Base-by-base conservation (phyloP, 2,797 vertebrate genomes). In the Antennarius maculatus region DNA sequence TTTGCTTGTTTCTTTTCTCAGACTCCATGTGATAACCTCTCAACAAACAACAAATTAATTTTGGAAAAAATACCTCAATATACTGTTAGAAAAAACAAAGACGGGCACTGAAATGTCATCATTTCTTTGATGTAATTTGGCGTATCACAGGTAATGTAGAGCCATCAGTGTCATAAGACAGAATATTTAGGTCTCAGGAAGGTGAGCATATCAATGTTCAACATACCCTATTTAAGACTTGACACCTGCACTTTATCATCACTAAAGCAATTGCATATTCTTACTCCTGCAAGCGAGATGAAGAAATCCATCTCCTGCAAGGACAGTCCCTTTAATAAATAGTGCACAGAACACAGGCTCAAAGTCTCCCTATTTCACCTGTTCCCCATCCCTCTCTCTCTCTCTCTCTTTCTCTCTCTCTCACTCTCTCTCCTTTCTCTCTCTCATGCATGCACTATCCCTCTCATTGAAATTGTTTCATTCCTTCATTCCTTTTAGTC, bases 401-500 rank as follows among this genome's bases (percentile, higher is more conserved):
- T 41, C 27, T 17, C 55, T 29, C 13, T n/a, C 62, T 23, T 23
- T 54, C 47, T 14, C 60, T 37, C 48, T 41, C 45, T 17, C 16
- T 17, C 54, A 28, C 41, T 29, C 50, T 6, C 65, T 42, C 69
- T 55, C 43, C 47, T 70, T 43, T 69, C 34, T 11, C 29, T 59
- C 31, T 64, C 54, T 60, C 55, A 69, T 52, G 58, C 59, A 69
- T 79, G 61, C 75, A 62, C 60, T 55, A 55, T 45, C 48, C 67
- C 69, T 68, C 77, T 81, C 72, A 77, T 83, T 77, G 68, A 92
- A 89, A 90, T 88, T 85, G 83, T 92, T 91, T 90, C 83, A 86
- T 90, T 89, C 79, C 81, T 92, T 91, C 83, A 86, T 90, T 89
- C 79, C 81, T 92, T 91, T 91, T 89, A 92, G 90, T 88, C 91